phyloP scores from a whole-genome alignment of 2,888 invertebrate species.

The Zeuzera pyrina region DNA sequence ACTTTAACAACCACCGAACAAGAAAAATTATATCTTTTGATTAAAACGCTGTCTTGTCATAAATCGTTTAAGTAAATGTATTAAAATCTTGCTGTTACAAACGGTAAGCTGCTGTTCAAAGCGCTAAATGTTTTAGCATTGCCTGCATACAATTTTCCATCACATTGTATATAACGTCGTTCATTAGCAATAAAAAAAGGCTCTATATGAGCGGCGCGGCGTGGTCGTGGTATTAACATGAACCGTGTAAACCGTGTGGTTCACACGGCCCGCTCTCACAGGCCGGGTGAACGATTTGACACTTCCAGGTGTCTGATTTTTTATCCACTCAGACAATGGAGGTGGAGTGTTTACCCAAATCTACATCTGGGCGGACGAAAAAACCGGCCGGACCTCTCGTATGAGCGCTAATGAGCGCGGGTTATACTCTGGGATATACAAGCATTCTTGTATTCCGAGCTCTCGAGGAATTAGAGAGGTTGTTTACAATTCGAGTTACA shows the following conservation, averaged over 20 bases:
- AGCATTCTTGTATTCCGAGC: constrained; percentile 29
- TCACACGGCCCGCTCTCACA: constrained; percentile 60
- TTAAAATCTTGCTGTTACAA: too few species aligned
- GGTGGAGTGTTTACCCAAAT: constrained; percentile 52
- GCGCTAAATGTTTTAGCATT: too few species aligned
- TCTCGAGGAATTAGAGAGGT: constrained; percentile 26
- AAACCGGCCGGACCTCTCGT: constrained; percentile 67
- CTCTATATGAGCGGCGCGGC: too few species aligned
- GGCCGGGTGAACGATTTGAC: constrained; percentile 68
- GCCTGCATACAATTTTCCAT: too few species aligned
- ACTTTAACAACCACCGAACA: too few species aligned
- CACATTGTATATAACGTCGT: too few species aligned
- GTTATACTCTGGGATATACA: constrained; percentile 15
- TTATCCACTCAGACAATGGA: constrained; percentile 53
- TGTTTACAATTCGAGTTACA: constrained; percentile 49
- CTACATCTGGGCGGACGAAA: constrained; percentile 67
- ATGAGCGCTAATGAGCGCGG: constrained; percentile 57
- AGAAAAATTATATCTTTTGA: too few species aligned
- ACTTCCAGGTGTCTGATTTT: constrained; percentile 71
- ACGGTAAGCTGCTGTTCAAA: too few species aligned
- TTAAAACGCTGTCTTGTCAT: too few species aligned
- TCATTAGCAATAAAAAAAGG: too few species aligned
- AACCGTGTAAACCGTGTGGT: constrained; percentile 23
- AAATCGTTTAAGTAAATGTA: too few species aligned
- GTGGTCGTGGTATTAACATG: too few species aligned